Evolutionary conservation across 2,888 invertebrate genomes (phyloP), one percentile per base, ranked within the genome.

Genomic region (Cantharis rustica): DNA sequence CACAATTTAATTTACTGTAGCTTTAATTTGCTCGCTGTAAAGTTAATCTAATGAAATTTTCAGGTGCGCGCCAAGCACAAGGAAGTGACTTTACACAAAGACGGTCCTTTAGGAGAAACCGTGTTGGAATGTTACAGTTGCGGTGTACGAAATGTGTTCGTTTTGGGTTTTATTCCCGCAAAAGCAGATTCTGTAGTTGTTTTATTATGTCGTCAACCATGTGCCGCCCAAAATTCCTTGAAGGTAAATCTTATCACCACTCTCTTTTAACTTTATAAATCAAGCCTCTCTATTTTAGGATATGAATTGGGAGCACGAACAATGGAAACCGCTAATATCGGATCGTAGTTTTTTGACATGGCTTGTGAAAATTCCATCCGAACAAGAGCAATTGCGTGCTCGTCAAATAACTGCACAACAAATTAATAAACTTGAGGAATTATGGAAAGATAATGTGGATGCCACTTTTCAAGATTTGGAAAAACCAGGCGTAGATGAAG

Each of bases 291-390:
- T 66, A 17, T 79, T 81, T 17, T 75, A 87, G 89, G 99, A 99
- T 86, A 98, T 98, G 96, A 99, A 98, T 88, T 99, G 99, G 96
- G 98, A 99, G 89, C 98, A 98, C 86, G 97, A 97, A 81, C 97
- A 98, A 86, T 99, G 99, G 99, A 98, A 98, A 88, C 98, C 99
- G 0, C 89, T 99, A 80, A 99, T 99, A 86, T 94, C 96, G 81
- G 99, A 99, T 89, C 95, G 98, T 11, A 96, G 96, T 83, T 98
- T 99, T 86, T 89, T 99, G 66, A 94, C 97, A 0, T 99, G 99
- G 99, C 89, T 99, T 72, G 98, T 98, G 0, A 98, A 98, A 88
- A 95, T 98, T n/a, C 99, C 99, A 15, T 95, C 95, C 0, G 98
- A 99, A 86, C 95, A 98, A 84, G 99, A 99, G 85, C 98, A 98